A percentile compares a stretch with the other conserved stretches of the same genome.
Conservation (phyloP, 2,113 vertebrate species). For the Glaucomys volans region DNA sequence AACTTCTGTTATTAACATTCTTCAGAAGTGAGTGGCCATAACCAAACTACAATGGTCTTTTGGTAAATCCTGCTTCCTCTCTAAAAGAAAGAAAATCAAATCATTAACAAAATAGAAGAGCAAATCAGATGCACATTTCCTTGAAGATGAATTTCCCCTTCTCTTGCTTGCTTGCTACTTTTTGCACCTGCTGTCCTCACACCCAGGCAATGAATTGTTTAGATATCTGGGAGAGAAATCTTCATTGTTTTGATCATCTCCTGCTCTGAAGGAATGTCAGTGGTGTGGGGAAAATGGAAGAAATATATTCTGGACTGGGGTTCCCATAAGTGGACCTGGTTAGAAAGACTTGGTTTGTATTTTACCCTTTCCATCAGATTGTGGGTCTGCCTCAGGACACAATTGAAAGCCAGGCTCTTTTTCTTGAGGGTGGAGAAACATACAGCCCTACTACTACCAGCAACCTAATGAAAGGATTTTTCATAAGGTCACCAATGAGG, state of each 20-base stretch:
- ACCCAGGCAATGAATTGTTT: background rate
- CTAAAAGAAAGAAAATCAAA: constrained; percentile 70
- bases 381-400: background rate
- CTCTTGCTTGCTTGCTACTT: background rate
- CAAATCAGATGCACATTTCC: constrained; percentile 69
- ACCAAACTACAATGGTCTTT: constrained; percentile 66
- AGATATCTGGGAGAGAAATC: background rate
- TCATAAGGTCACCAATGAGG: constrained; percentile 66
- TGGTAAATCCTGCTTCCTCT: constrained; percentile 70
- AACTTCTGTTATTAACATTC: constrained; percentile 70
- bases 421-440: constrained; percentile 36
- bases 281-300: constrained; percentile 5
- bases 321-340: background rate
- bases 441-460: background rate
- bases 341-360: background rate
- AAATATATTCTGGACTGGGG: background rate
- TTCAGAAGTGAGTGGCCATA: constrained; percentile 70
- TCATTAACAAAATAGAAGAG: constrained; percentile 44
- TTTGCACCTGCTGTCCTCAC: constrained; percentile 55
- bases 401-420: background rate
- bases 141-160: background rate
- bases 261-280: background rate
- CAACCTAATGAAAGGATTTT: constrained; percentile 21
- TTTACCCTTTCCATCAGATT: background rate
- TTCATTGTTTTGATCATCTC: background rate